Evolutionary conservation across 2,888 invertebrate genomes (phyloP), one percentile per base, ranked within the genome.

Genomic region (Eumerus sabulonum): DNA sequence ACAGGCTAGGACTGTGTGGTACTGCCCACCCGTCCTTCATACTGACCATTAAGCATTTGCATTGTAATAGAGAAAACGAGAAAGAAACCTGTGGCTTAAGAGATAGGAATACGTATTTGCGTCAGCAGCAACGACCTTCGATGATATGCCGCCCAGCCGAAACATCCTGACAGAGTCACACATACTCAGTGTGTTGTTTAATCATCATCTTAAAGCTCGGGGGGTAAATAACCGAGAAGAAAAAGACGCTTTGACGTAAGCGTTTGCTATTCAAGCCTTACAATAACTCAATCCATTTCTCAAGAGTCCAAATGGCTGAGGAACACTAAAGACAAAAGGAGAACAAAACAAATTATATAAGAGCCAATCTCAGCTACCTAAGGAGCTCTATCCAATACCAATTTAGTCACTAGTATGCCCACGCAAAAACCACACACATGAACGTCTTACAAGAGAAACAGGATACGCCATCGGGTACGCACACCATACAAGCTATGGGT

Each of bases 401-500:
- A 14, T 42, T 60, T 36, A 51, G 44, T 40, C 40, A 27, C 27
- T 27, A 4, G 27, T 27, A 7, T 27, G 27, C 27, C 27, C 27
- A 27, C 27, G 42, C 54, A 38, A 13, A 11, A n/a, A 40, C 5
- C 17, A 51, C 51, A 76, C 71, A 50, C 70, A 70, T 47, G 48
- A 35, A 54, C 53, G 56, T 50, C 38, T 19, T 45, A 42, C 45
- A 19, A 18, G 14, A 47, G 38, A 56, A 35, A 27, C 16, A 18
- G 51, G 56, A 19, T 35, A 12, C 45, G 14, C 17, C 40, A 35
- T 19, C 54, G 51, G 12, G 38, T 19, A 40, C 17, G 12, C 47
- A 40, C 13, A 36, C 18, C 48, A 38, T n/a, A 11, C 45, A 42
- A 13, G 11, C 14, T 68, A 59, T 59, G 72, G 77, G 72, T 77